Base-by-base conservation (phyloP, 1,140 invertebrate species). In the Lamellibrachia luymesi region DNA sequence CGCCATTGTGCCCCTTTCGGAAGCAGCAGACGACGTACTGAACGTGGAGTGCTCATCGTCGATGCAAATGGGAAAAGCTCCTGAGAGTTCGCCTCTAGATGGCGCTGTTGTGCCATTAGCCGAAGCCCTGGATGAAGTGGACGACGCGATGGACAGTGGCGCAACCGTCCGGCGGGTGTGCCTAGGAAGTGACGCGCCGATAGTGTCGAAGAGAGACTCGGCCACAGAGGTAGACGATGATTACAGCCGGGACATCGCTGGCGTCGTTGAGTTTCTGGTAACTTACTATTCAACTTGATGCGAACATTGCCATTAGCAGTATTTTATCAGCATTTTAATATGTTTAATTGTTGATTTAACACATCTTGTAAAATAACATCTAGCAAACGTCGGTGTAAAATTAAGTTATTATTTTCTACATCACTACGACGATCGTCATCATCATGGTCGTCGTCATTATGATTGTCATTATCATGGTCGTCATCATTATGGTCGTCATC, bases 91-190 rank as follows among this genome's bases (percentile, higher is more conserved):
- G 64, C 64, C 64, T 17, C 64, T 80, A 80, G 64, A 80, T 17
- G 64, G 64, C 64, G 64, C 64, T 80, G 64, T 80, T 80, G 64
- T 80, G 64, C 64, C 64, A 80, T 80, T 80, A 80, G 64, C 64
- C 8, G 8, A 80, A 6, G 64, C 64, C 2, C 64, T 22, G 13
- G 64, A 80, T 22, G 64, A 80, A 80, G 64, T 8, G 64, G 64
- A 17, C 13, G 64, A 80, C 8, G 13, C 64, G 64, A 22, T 17
- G 17, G 1, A 80, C 2, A 22, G 64, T 80, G 64, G 64, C 64
- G 64, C 64, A 10, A 80, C 64, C 64, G 64, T 80, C 13, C 64
- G 64, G 64, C 64, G 64, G 7, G 64, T 80, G 64, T 80, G 13
- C 2, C 13, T 17, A 22, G 64, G 8, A 4, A 80, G 6, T 22